Percentiles rank a stretch among this genome's conserved stretches.
These are phyloP conservation scores for Geotrupes spiniger DNA, from an alignment of 2,888 invertebrate species.

Conservation along the genomic window DNA sequence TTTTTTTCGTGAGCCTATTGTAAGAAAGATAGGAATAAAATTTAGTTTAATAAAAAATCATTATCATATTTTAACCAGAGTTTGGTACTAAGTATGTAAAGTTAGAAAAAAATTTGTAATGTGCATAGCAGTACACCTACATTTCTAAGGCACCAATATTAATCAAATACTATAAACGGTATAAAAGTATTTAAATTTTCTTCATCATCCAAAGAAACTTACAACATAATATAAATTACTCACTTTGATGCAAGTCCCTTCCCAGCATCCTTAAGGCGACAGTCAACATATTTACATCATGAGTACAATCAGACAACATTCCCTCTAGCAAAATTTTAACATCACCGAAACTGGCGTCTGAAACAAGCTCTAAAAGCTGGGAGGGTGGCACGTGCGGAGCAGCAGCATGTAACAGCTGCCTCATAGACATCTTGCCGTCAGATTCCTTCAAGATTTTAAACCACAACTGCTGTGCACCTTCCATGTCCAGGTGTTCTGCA, in stretches of 20 bases:
- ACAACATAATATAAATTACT: constrained; percentile 9
- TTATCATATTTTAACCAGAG: too few relatives aligned
- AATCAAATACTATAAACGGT: too few relatives aligned
- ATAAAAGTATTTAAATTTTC: too few relatives aligned
- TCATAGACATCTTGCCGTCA: constrained; percentile 46
- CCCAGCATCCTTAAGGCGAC: constrained; percentile 66
- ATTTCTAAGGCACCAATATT: too few relatives aligned
- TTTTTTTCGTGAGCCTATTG: too few relatives aligned
- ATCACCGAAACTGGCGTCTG: constrained; percentile 61
- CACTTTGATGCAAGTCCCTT: constrained; percentile 63
- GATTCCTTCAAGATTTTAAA: constrained; percentile 52
- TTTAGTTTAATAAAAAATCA: too few relatives aligned
- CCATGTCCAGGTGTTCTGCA: constrained; percentile 48
- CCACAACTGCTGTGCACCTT: constrained; percentile 54
- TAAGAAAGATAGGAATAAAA: too few relatives aligned
- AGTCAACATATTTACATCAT: constrained; percentile 69
- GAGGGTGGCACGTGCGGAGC: constrained; percentile 58
- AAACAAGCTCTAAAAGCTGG: constrained; percentile 59
- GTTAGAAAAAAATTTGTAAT: too few relatives aligned
- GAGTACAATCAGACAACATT: constrained; percentile 73
- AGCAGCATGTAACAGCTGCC: constrained; percentile 55
- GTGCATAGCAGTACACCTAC: too few relatives aligned
- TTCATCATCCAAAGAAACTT: too few relatives aligned
- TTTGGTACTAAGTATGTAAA: too few relatives aligned
- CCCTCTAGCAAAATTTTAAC: constrained; percentile 60